A percentile compares a stretch with the other conserved stretches of the same genome.
Evolutionary conservation across 2,888 invertebrate species (phyloP).

Genomic region (Taenaris catops): DNA sequence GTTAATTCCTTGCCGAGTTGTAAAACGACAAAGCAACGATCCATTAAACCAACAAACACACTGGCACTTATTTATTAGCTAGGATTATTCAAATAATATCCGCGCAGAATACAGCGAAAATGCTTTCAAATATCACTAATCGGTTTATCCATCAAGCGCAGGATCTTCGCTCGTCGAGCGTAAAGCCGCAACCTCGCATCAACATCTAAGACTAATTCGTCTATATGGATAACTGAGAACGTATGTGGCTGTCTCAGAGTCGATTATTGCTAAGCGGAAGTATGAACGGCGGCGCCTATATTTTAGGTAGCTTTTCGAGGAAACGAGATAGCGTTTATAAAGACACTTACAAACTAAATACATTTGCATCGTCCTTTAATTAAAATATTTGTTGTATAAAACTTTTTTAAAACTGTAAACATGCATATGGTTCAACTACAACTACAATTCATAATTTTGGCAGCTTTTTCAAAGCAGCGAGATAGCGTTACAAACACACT

Average conservation of each 20-base stretch:
- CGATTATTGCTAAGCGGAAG: slow-evolving; percentile 38
- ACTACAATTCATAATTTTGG: too few species aligned
- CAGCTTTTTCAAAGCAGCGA: too few species aligned
- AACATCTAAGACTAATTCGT: slow-evolving; percentile 45
- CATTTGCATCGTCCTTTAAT: too few species aligned
- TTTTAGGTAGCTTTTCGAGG: slow-evolving; percentile 75
- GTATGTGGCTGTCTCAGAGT: slow-evolving; percentile 39
- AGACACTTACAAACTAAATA: not conserved
- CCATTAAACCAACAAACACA: too few species aligned
- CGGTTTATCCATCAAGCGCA: slow-evolving; percentile 55
- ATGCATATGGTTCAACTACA: too few species aligned
- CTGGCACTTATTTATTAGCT: too few species aligned
- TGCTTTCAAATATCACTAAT: slow-evolving; percentile 21
- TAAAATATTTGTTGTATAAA: too few species aligned
- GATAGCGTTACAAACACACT: too few species aligned
- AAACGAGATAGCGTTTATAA: slow-evolving; percentile 49
- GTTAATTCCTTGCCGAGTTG: too few species aligned
- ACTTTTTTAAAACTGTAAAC: too few species aligned
- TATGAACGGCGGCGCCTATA: slow-evolving; percentile 56
- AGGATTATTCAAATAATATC: too few species aligned
- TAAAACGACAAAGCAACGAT: too few species aligned
- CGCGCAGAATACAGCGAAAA: slow-evolving; percentile 12
- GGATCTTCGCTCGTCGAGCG: slow-evolving; percentile 71
- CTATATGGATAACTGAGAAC: slow-evolving; percentile 36
- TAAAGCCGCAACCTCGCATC: slow-evolving; percentile 64